Evolutionary conservation across 2,797 vertebrate species (phyloP).

Genomic region (Austrolebias charrua): DNA sequence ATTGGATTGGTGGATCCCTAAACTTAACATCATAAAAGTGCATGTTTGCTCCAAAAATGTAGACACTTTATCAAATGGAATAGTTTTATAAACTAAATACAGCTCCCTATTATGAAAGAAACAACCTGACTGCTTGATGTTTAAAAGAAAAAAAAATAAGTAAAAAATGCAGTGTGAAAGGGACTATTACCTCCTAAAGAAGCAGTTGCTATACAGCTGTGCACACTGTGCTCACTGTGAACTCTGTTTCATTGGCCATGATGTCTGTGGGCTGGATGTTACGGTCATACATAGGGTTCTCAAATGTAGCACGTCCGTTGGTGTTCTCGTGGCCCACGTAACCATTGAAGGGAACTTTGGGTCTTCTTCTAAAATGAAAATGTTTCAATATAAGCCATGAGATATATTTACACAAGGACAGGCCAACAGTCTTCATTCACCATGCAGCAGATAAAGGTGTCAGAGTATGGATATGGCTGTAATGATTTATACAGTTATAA

Average conservation of each 20-base stretch:
- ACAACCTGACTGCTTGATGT: slow-evolving; percentile 39
- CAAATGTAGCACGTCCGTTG: slow-evolving; percentile 92
- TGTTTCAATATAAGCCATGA: background rate
- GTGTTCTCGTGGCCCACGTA: slow-evolving; percentile 97
- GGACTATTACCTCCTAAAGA: slow-evolving; percentile 70
- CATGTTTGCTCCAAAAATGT: no score
- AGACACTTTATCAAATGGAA: no score
- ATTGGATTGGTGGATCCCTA: no score
- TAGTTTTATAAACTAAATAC: background rate
- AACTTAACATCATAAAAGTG: no score
- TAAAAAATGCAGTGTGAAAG: slow-evolving; percentile 37
- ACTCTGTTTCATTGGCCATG: slow-evolving; percentile 91
- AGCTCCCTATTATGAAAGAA: slow-evolving; percentile 35
- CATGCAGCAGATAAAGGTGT: background rate
- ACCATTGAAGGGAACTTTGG: slow-evolving; percentile 97
- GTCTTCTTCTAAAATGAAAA: slow-evolving; percentile 87
- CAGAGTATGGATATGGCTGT: background rate
- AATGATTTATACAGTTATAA: background rate
- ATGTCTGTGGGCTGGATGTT: slow-evolving; percentile 97
- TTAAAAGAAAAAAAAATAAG: slow-evolving; percentile 22
- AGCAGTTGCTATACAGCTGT: slow-evolving; percentile 93
- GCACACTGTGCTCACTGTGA: slow-evolving; percentile 99
- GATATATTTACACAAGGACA: background rate
- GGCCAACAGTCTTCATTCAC: background rate
- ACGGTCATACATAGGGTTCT: slow-evolving; percentile 98